Evolutionary conservation across 2,113 vertebrate genomes (phyloP), one percentile per base, ranked within the genome.

Genomic region (Cryptotis parvus): DNA sequence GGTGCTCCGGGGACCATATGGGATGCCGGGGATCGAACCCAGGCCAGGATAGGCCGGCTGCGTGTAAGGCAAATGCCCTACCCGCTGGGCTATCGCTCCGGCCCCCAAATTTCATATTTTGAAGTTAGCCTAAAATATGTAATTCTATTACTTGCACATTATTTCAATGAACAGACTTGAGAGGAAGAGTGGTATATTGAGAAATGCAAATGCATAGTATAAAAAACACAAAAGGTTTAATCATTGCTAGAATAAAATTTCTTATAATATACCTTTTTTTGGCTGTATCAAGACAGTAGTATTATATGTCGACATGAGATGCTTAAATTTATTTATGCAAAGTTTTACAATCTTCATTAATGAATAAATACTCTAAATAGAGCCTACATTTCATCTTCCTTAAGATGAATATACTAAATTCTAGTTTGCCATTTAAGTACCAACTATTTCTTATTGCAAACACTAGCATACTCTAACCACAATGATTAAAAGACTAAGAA

Each of bases 341-440:
- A 29, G 29, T 65, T 68, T 41, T 86, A 89, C 79, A 8, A 61
- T 55, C 66, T 91, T 84, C 4, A 65, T 68, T 89, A 92, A 92
- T 52, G 77, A 82, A 15, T 12, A 49, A 83, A 81, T n/a, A 58
- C 49, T 88, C 83, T 24, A 39, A 33, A 26, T 0, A 58, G 37
- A 52, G 24, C 43, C 58, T 24, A 81, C 5, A 93, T 80, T 94
- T 89, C 31, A 75, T 24, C 55, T 93, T 90, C 66, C 39, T 95
- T 87, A 58, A 85, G 89, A 80, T 81, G 65, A 45, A 1, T 79
- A 18, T 79, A n/a, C 87, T 8, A 58, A 41, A 65, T 93, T 89
- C 65, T 89, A 83, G 52, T 96, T 94, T 95, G 93, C 18, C 45
- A 89, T 11, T 90, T 85, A 97, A 82, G 33, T 87, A 11, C 78